Evolutionary conservation across 2,113 vertebrate species (phyloP).

Genomic region (Mesembrinibis cayennensis): DNA sequence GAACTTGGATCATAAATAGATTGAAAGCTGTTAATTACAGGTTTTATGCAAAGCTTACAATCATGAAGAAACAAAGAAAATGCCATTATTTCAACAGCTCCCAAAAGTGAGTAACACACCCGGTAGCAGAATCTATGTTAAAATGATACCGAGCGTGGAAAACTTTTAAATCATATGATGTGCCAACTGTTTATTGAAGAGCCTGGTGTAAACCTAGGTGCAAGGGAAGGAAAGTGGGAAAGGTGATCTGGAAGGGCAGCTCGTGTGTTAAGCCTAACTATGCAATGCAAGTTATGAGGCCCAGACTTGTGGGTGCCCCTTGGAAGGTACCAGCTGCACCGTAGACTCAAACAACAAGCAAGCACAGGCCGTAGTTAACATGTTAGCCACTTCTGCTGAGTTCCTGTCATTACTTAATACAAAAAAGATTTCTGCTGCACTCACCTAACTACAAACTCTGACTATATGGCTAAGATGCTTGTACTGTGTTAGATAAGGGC

Average conservation of each 20-base stretch:
- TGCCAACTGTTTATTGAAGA: not conserved
- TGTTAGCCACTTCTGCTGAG: not conserved
- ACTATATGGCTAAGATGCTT: not conserved
- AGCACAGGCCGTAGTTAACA: not conserved
- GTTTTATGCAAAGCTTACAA: not conserved
- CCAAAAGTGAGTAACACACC: not conserved
- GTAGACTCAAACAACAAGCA: not conserved
- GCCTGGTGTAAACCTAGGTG: not conserved
- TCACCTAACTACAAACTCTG: not conserved
- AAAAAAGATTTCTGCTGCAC: not conserved
- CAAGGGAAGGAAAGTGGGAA: not conserved
- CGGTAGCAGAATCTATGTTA: not conserved
- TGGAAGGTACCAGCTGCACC: not conserved
- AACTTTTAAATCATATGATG: not conserved
- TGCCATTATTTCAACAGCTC: not conserved
- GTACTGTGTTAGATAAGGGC: not conserved
- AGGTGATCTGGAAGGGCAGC: not conserved
- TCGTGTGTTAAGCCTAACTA: not conserved
- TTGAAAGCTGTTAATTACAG: not conserved
- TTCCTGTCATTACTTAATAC: not conserved
- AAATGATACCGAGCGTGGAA: not conserved
- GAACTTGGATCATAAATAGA: not conserved
- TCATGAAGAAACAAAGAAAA: not conserved
- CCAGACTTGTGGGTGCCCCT: not conserved
- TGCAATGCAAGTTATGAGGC: accelerated